A percentile compares a stretch with the other conserved stretches of the same genome.
These are phyloP conservation scores for Dromius quadrimaculatus DNA, from an alignment of 2,888 invertebrate species.

Conservation along the genomic window DNA sequence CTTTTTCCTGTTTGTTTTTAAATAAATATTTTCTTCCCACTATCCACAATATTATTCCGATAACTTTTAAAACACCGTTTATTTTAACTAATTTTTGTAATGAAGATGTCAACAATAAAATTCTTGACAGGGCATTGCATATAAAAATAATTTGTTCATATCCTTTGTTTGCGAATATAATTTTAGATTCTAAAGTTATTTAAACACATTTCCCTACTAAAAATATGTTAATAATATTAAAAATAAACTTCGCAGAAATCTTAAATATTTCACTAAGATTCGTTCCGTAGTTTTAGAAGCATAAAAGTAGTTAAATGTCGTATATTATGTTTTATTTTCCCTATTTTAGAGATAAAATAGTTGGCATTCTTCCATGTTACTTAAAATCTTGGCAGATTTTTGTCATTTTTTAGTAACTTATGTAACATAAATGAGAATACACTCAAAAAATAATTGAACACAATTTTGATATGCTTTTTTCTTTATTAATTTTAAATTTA, in stretches of 20 bases:
- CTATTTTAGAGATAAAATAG: constrained; percentile 4
- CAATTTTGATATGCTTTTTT: too few relatives aligned
- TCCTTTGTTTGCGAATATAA: constrained; percentile 12
- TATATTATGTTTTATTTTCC: background rate
- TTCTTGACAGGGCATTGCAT: constrained; percentile 17
- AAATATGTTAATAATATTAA: background rate
- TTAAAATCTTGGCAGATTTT: constrained; percentile 9
- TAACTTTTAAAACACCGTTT: constrained; percentile 1
- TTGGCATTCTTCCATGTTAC: background rate
- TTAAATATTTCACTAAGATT: background rate
- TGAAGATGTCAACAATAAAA: background rate
- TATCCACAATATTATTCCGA: constrained; percentile 15
- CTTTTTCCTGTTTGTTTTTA: constrained; percentile 11
- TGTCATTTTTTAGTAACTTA: background rate
- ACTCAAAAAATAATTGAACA: too few relatives aligned
- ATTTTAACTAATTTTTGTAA: background rate
- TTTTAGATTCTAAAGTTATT: too few relatives aligned
- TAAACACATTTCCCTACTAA: background rate
- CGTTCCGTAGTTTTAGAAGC: background rate
- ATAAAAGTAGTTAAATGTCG: background rate
- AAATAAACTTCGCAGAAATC: background rate
- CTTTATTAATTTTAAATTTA: too few relatives aligned
- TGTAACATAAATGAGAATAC: too few relatives aligned
- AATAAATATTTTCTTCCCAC: constrained; percentile 21
- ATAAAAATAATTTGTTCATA: constrained; percentile 6